A percentile compares a stretch with the other conserved stretches of the same genome.
Evolutionary conservation across 2,113 vertebrate genomes (phyloP).

Genomic region (Steatornis caripensis): DNA sequence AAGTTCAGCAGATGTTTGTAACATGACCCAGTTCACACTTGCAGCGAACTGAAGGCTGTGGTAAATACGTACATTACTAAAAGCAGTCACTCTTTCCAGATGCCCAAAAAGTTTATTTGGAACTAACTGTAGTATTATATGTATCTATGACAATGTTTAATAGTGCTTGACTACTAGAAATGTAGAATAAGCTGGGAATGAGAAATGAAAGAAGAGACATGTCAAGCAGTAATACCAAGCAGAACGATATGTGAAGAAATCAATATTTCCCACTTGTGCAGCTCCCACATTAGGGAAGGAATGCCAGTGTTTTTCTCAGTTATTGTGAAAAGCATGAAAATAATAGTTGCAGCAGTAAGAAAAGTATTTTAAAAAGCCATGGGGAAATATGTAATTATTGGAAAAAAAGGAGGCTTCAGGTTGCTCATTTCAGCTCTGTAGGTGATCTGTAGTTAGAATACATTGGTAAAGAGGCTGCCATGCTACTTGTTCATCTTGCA

Average conservation of each 20-base stretch:
- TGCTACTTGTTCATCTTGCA: not conserved
- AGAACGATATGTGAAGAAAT: not conserved
- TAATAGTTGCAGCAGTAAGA: not conserved
- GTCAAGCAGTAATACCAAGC: not conserved
- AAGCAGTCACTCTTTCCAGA: not conserved
- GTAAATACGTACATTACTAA: not conserved
- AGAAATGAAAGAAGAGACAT: not conserved
- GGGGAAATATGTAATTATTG: not conserved
- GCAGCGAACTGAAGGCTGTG: not conserved
- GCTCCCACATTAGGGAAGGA: not conserved
- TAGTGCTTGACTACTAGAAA: not conserved
- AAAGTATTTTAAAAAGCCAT: not conserved
- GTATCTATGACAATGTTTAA: not conserved
- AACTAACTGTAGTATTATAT: not conserved
- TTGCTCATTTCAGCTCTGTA: not conserved
- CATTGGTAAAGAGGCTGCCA: not conserved
- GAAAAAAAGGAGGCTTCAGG: not conserved
- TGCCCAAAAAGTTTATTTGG: not conserved
- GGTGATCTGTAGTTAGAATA: not conserved
- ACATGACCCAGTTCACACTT: not conserved
- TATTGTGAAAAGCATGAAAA: not conserved
- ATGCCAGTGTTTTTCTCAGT: not conserved
- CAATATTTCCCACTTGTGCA: not conserved
- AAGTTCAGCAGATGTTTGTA: not conserved
- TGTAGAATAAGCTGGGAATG: not conserved